A percentile compares a stretch with the other conserved stretches of the same genome.
Evolutionary conservation across 2,888 invertebrate genomes (phyloP).

Genomic region (Macrophya annulata): DNA sequence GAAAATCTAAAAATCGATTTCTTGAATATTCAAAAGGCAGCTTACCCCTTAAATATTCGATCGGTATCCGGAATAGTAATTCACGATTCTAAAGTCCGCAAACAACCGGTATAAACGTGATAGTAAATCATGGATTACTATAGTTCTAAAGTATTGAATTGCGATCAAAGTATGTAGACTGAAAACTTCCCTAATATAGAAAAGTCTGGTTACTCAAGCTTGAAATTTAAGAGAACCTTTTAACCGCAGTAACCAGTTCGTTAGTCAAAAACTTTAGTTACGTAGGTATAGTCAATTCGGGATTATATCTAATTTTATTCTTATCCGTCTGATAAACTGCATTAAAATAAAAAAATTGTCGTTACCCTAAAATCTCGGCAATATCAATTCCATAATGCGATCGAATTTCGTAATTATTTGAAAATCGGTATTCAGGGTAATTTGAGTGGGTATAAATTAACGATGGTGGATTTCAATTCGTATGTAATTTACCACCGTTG

Average conservation of each 20-base stretch:
- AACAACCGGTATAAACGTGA: not conserved
- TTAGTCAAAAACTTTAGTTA: not conserved
- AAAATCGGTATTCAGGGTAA: not conserved
- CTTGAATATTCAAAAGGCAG: not conserved
- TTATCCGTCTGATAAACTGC: not conserved
- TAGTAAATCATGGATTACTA: slow-evolving; percentile 1
- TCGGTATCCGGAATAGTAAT: not conserved
- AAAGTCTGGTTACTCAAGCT: not conserved
- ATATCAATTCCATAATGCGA: not conserved
- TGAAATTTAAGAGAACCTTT: not conserved
- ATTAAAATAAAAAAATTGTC: not conserved
- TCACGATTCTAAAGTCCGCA: not conserved
- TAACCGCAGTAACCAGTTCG: not conserved
- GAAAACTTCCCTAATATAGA: slow-evolving; percentile 30
- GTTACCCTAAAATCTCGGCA: not conserved
- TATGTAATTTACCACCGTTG: not conserved
- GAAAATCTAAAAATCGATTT: too few relatives aligned
- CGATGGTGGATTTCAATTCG: slow-evolving; percentile 27
- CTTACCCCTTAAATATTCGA: not conserved
- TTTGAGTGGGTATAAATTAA: slow-evolving; percentile 21
- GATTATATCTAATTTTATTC: not conserved
- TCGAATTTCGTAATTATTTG: not conserved
- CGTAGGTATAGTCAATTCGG: not conserved
- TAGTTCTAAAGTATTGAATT: slow-evolving; percentile 15
- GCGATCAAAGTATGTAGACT: slow-evolving; percentile 4